Evolutionary conservation across 2,888 invertebrate genomes (phyloP).

Genomic region (Tineola bisselliella): DNA sequence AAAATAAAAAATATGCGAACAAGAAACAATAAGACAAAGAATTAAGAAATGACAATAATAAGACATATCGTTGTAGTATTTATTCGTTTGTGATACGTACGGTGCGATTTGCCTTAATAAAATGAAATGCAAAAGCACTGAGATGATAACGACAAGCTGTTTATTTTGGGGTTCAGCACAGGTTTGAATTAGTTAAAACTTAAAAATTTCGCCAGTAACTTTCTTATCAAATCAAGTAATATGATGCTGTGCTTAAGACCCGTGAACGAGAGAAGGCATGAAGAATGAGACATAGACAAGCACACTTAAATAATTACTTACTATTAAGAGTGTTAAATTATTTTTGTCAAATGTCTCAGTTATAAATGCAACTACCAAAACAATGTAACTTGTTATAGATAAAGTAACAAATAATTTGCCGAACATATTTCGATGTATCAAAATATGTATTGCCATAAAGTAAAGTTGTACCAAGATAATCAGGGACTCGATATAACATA

Average conservation of each 20-base stretch:
- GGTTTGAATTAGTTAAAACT: no score
- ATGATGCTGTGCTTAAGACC: not conserved
- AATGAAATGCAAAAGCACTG: no score
- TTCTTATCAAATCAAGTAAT: no score
- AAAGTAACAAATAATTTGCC: not conserved
- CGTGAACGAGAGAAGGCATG: not conserved
- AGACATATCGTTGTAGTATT: no score
- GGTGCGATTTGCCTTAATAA: no score
- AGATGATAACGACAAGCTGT: no score
- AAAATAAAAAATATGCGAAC: no score
- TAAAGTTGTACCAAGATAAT: slow-evolving; percentile 81
- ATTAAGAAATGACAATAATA: no score
- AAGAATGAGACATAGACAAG: not conserved
- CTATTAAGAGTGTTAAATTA: not conserved
- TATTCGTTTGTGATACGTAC: no score
- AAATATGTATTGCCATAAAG: slow-evolving; percentile 74
- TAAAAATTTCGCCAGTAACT: no score
- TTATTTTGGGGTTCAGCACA: no score
- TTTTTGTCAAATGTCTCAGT: not conserved
- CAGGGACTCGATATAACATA: slow-evolving; percentile 87
- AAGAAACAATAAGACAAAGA: no score
- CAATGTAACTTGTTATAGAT: not conserved
- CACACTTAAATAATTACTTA: not conserved
- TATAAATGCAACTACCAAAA: not conserved
- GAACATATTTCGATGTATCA: slow-evolving; percentile 71